A percentile compares a stretch with the other conserved stretches of the same genome.
Evolutionary conservation across 2,113 vertebrate genomes (phyloP).

Genomic region (Jacana jacana): DNA sequence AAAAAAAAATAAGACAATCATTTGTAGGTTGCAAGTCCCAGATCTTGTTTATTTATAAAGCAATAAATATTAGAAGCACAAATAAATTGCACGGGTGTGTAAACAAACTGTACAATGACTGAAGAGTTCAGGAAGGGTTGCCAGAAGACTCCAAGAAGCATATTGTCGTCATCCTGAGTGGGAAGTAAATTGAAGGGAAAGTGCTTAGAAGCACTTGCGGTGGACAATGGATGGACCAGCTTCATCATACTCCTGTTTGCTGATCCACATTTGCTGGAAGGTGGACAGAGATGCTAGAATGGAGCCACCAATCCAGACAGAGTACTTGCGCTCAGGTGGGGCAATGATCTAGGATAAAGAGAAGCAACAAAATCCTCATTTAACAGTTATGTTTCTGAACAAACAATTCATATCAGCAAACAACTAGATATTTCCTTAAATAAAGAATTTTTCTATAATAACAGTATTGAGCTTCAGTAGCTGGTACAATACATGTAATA

Average conservation of each 20-base stretch:
- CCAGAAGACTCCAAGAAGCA: conserved; percentile 74
- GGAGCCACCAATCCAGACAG: conserved; percentile 85
- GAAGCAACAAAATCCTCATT: neutral
- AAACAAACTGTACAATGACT: conserved; percentile 88
- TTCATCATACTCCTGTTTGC: conserved; percentile 93
- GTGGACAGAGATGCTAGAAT: conserved; percentile 85
- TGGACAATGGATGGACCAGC: conserved; percentile 93
- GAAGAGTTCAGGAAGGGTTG: conserved; percentile 71
- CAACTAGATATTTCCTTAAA: neutral
- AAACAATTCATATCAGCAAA: neutral
- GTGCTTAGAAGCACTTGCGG: conserved; percentile 90
- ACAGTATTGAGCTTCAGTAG: neutral
- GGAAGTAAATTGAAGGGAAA: conserved; percentile 26
- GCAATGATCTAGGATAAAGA: conserved; percentile 84
- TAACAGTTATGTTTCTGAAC: neutral
- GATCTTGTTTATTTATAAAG: conserved; percentile 89
- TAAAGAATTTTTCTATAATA: neutral
- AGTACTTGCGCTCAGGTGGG: conserved; percentile 86
- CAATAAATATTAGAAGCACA: conserved; percentile 88
- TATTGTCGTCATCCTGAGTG: conserved; percentile 72
- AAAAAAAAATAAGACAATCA: neutral
- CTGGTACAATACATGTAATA: neutral
- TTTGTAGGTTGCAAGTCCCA: conserved; percentile 72
- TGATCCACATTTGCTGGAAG: conserved; percentile 98
- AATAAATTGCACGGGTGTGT: conserved; percentile 84